These are phyloP conservation scores for Harpalus rubripes DNA, from an alignment of 2,888 invertebrate species.

Conservation along the genomic window DNA sequence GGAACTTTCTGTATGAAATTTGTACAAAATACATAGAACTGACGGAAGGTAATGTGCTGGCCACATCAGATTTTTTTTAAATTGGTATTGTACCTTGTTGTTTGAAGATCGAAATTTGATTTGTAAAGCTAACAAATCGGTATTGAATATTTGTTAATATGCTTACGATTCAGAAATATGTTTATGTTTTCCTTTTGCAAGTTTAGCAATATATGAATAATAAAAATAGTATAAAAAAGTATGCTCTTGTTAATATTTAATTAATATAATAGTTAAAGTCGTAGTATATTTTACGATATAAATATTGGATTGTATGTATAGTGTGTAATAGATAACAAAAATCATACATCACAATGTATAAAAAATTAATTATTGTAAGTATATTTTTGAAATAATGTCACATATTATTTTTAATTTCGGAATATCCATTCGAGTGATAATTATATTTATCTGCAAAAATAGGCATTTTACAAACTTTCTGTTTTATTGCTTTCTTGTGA, in stretches of 20 bases:
- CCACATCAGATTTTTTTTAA: too few relatives aligned
- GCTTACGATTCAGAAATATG: conserved; percentile 13
- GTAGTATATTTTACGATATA: neutral
- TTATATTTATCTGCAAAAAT: neutral
- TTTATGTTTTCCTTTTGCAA: neutral
- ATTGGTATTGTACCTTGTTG: too few relatives aligned
- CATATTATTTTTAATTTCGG: neutral
- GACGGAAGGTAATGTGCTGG: too few relatives aligned
- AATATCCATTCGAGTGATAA: neutral
- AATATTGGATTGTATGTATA: too few relatives aligned
- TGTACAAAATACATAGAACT: too few relatives aligned
- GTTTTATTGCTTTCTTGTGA: too few relatives aligned
- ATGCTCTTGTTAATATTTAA: conserved; percentile 1
- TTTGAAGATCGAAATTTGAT: neutral
- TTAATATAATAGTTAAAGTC: conserved; percentile 1
- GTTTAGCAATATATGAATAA: neutral
- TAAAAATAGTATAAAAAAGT: neutral
- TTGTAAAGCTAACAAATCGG: neutral
- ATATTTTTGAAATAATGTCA: neutral
- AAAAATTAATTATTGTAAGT: conserved; percentile 39
- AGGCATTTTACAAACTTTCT: too few relatives aligned
- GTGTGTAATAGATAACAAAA: too few relatives aligned
- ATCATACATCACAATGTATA: conserved; percentile 31
- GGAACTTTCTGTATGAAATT: too few relatives aligned
- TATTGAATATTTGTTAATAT: neutral